Conservation (phyloP, 2,888 invertebrate species). For the Megaustenia siamemsis region DNA sequence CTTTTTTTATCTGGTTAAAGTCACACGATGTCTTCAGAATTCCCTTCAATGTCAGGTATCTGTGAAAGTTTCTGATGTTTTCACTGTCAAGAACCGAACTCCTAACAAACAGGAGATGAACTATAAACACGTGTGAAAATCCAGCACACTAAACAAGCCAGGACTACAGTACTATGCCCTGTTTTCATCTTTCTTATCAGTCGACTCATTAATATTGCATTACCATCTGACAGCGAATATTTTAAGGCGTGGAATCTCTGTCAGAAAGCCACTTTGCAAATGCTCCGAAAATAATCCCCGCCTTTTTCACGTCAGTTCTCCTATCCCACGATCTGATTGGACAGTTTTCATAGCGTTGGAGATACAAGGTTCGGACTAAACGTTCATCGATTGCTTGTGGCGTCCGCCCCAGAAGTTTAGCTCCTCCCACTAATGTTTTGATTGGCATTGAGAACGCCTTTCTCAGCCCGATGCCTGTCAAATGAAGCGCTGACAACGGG, state of each 20-base stretch:
- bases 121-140: constrained; percentile 47
- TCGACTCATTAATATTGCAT: constrained; percentile 46
- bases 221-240: constrained; percentile 41
- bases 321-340: no score
- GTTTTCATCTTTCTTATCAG: constrained; percentile 47
- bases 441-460: background rate
- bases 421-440: background rate
- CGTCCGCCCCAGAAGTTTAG: background rate
- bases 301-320: constrained; percentile 13
- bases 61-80: background rate
- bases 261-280: constrained; percentile 30
- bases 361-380: no score
- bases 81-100: constrained; percentile 29
- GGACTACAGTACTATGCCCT: background rate
- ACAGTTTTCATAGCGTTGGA: no score
- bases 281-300: constrained; percentile 6
- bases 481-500: no score
- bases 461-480: background rate
- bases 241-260: constrained; percentile 2
- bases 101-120: constrained; percentile 3
- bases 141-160: constrained; percentile 17
- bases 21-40: background rate
- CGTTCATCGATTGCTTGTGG: constrained; percentile 19
- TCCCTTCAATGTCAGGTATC: background rate
- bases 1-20: no score